Conservation (phyloP, 1,140 invertebrate genomes). For the Palaemon carinicauda region DNA sequence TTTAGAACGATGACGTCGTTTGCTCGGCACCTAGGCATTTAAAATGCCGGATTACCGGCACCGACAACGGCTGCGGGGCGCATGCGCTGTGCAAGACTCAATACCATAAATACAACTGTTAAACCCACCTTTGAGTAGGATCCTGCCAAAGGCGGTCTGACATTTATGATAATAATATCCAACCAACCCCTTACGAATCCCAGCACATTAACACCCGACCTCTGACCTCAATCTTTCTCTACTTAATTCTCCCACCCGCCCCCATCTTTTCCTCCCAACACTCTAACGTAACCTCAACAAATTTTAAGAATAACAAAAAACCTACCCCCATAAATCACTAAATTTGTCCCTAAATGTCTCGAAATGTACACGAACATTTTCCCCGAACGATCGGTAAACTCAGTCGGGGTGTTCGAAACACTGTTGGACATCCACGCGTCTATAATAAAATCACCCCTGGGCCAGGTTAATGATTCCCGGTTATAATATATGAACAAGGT, state of each 20-base stretch:
- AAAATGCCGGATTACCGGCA: too few relatives aligned
- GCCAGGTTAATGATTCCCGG: neutral
- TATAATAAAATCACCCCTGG: neutral
- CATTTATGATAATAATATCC: neutral
- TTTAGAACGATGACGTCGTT: too few relatives aligned
- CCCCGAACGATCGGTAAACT: neutral
- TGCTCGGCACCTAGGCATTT: too few relatives aligned
- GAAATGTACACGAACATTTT: conserved; percentile 5
- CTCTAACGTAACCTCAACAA: too few relatives aligned
- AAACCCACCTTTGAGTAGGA: too few relatives aligned
- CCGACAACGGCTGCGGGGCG: too few relatives aligned
- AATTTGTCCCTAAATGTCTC: conserved; percentile 6
- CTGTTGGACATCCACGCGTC: neutral
- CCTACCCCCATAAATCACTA: neutral
- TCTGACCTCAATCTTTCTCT: neutral
- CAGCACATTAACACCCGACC: neutral
- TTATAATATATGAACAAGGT: neutral
- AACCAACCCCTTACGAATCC: neutral
- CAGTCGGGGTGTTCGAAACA: neutral
- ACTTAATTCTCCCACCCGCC: neutral
- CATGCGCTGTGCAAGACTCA: too few relatives aligned
- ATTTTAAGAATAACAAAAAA: neutral
- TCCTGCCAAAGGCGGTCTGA: neutral
- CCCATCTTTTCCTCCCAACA: too few relatives aligned
- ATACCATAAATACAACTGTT: too few relatives aligned